These are phyloP conservation scores for Rhodinocichla rosea DNA, from an alignment of 2,113 vertebrate genomes.

Conservation along the genomic window DNA sequence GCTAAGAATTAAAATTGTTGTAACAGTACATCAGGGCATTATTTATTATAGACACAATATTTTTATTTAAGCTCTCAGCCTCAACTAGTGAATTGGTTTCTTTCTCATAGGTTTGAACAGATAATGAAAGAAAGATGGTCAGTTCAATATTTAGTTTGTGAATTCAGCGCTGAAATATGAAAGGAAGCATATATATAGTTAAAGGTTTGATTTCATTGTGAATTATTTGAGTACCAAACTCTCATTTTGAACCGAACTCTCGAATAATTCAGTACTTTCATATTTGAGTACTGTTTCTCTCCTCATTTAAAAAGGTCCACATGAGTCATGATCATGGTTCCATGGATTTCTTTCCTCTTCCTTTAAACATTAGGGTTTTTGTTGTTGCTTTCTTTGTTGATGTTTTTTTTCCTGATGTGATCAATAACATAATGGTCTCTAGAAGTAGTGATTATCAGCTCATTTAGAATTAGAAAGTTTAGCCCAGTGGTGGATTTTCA, in stretches of 20 bases:
- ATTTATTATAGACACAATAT: not conserved
- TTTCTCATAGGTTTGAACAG: not conserved
- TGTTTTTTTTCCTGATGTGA: not conserved
- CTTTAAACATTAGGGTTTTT: fast-evolving
- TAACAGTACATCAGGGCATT: not conserved
- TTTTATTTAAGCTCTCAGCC: not conserved
- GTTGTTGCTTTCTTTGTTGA: not conserved
- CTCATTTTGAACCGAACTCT: no score
- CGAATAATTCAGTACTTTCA: no score
- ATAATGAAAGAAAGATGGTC: not conserved
- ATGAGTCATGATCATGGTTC: not conserved
- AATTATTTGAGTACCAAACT: not conserved
- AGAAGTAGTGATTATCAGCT: not conserved
- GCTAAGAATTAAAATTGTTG: not conserved
- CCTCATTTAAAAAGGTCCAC: not conserved
- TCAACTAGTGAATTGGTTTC: not conserved
- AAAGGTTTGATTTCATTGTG: not conserved
- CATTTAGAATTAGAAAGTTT: not conserved
- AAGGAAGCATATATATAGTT: not conserved
- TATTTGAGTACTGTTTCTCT: no score
- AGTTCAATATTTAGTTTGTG: not conserved
- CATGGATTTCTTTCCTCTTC: not conserved
- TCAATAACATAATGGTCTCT: not conserved
- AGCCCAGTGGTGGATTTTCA: not conserved
- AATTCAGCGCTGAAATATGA: not conserved